A percentile compares a stretch with the other conserved stretches of the same genome.
Evolutionary conservation across 2,797 vertebrate genomes (phyloP).

Genomic region (Anguilla marmorata): DNA sequence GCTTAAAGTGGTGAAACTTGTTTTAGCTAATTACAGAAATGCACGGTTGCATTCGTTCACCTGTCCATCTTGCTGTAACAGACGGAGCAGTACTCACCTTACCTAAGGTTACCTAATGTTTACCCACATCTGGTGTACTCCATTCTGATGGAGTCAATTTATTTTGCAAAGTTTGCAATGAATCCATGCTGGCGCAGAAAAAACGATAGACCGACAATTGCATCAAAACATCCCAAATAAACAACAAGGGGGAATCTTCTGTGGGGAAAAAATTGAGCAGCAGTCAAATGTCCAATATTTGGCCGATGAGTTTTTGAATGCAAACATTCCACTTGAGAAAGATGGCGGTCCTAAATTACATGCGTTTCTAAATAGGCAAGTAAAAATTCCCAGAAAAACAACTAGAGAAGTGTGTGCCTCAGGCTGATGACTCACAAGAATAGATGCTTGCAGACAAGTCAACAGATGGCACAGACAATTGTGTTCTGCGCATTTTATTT

Average conservation of each 20-base stretch:
- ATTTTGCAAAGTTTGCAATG: neutral
- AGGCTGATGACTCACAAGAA: neutral
- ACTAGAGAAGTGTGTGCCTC: neutral
- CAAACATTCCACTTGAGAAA: neutral
- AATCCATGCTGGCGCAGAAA: neutral
- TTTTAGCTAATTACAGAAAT: no score
- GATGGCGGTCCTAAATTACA: neutral
- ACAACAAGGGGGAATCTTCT: neutral
- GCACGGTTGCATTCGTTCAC: no score
- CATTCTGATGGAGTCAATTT: neutral
- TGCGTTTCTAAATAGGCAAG: neutral
- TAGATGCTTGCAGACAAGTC: neutral
- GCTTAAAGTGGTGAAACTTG: no score
- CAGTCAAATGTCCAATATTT: neutral
- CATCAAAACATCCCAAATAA: neutral
- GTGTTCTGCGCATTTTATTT: neutral
- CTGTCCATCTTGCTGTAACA: no score
- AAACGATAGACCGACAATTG: neutral
- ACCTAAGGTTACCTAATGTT: no score
- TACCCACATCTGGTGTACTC: neutral
- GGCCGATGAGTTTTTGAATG: neutral
- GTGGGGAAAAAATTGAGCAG: neutral
- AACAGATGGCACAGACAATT: neutral
- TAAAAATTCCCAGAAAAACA: neutral
- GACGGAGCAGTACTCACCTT: no score